Evolutionary conservation across 2,797 vertebrate species (phyloP), one percentile per base, ranked within the genome.

Genomic region (Gymnoscopelus braueri): DNA sequence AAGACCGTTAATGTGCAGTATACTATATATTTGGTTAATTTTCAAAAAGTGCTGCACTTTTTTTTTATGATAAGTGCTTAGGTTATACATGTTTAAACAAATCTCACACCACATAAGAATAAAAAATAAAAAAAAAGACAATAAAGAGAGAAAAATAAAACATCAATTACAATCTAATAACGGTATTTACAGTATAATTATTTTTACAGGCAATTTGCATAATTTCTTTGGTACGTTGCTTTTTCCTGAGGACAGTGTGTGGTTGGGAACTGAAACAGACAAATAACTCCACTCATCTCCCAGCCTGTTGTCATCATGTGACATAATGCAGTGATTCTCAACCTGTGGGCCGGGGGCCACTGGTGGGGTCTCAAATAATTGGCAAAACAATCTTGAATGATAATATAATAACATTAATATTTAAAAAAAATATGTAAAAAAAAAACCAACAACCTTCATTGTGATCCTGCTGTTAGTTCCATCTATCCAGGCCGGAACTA

Each of bases 191-290:
- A 77, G 39, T 55, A 65, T 13, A 9, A 49, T n/a, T 63, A 39
- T 48, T 81, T 88, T 82, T 86, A 84, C 71, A 86, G 52, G 44
- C 10, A 57, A 13, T 66, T 29, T 52, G 26, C 61, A 65, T 63
- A 51, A 65, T 63, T 68, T 80, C 65, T 84, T 88, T 86, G 84
- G 75, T 70, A 52, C 39, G 62, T 32, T 19, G 5, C 48, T 53
- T 74, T 73, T 72, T 70, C 67, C 61, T 75, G 61, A 77, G 57
- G 49, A 26, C 59, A 48, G 63, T 67, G 55, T 4, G 55, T 57
- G 55, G 29, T 13, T 32, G 23, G 5, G 15, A 55, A 24, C 7
- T 15, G 52, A 19, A 8, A 26, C 7, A 9, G 24, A 55, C 5
- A 55, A 55, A 55, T 23, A 26, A 57, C 24, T 55, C 53, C 19